Evolutionary conservation across 2,888 invertebrate genomes (phyloP).

Genomic region (Cantharis rustica): DNA sequence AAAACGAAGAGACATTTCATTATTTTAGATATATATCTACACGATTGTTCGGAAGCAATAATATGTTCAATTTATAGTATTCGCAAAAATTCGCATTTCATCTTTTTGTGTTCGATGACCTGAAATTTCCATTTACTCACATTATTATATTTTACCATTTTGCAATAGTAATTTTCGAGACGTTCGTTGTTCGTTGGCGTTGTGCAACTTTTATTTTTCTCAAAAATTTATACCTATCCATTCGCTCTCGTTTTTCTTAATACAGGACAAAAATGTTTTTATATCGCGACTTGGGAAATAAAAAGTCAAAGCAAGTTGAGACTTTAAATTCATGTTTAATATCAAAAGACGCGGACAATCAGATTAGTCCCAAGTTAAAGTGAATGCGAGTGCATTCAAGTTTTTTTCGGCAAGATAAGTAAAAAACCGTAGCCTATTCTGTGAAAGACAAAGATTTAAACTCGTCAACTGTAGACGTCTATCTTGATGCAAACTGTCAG

Average conservation of each 20-base stretch:
- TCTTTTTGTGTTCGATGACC: background rate
- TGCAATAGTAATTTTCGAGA: background rate
- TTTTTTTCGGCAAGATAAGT: conserved; percentile 35
- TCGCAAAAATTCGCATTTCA: background rate
- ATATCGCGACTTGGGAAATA: background rate
- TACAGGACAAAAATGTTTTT: background rate
- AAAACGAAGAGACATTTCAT: background rate
- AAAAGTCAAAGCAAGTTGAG: conserved; percentile 12
- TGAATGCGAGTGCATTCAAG: conserved; percentile 34
- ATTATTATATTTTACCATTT: background rate
- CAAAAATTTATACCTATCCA: background rate
- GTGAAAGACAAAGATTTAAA: conserved; percentile 49
- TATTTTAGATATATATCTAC: background rate
- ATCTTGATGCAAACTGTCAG: conserved; percentile 54
- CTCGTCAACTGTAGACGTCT: conserved; percentile 50
- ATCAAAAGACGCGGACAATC: conserved; percentile 29
- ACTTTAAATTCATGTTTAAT: conserved; percentile 30
- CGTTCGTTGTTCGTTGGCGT: background rate
- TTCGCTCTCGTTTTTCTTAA: background rate
- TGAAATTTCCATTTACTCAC: background rate
- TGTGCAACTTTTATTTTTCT: background rate
- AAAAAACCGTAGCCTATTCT: conserved; percentile 37
- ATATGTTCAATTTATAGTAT: background rate
- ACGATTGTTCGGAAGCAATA: background rate
- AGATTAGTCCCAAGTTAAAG: conserved; percentile 34